phyloP scores from a whole-genome alignment of 2,797 vertebrate genomes.

The Lophotriccus pileatus region DNA sequence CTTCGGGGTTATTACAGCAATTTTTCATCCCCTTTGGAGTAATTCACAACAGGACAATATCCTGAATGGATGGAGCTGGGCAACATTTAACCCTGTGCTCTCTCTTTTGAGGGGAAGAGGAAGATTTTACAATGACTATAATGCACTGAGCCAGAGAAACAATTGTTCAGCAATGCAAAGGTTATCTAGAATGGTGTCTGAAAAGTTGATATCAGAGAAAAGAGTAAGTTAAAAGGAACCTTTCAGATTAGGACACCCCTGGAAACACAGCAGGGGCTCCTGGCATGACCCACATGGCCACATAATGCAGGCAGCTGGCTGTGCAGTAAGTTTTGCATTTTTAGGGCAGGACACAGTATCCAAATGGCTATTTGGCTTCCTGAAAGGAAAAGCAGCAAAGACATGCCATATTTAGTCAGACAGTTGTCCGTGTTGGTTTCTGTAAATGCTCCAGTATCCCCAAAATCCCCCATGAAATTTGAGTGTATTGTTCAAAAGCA shows the following conservation, averaged over 20 bases:
- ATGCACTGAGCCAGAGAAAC: neutral
- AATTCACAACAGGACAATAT: neutral
- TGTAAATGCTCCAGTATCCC: neutral
- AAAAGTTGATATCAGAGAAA: neutral
- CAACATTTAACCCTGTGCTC: neutral
- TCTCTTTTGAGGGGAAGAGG: neutral
- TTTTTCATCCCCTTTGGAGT: neutral
- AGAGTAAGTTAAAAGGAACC: neutral
- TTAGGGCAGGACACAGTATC: neutral
- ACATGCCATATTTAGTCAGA: neutral
- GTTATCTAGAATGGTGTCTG: neutral
- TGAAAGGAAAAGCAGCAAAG: neutral
- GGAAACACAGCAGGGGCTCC: neutral
- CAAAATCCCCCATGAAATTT: neutral
- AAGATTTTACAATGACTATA: neutral
- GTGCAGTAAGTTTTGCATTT: neutral
- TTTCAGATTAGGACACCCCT: neutral
- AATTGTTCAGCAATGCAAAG: neutral
- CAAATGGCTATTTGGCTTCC: neutral
- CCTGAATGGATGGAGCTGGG: neutral
- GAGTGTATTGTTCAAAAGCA: neutral
- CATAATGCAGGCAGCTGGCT: neutral
- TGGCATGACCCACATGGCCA: neutral
- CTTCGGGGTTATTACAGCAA: neutral
- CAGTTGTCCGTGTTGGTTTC: neutral